Conservation (phyloP, 1,140 invertebrate species). For the Dendroctonus valens region DNA sequence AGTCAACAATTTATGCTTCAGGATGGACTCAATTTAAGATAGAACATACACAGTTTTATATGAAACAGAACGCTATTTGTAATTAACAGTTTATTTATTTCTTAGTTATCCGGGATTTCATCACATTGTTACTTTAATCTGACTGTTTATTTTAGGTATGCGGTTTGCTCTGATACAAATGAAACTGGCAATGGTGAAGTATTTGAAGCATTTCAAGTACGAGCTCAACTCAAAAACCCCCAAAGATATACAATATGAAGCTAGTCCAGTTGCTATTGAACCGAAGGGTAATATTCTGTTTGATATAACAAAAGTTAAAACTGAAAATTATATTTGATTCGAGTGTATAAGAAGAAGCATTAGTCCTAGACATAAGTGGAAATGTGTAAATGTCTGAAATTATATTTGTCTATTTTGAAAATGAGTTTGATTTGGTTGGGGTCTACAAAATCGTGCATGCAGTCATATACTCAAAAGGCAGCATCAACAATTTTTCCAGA, state of each 20-base stretch:
- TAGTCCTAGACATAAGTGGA: too few species aligned
- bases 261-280: neutral
- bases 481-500: too few species aligned
- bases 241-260: conserved; percentile 3
- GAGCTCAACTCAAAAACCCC: conserved; percentile 8
- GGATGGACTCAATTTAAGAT: neutral
- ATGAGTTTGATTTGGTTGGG: too few species aligned
- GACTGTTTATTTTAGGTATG: conserved; percentile 7
- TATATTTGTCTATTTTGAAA: too few species aligned
- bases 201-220: conserved; percentile 17
- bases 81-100: too few species aligned
- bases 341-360: too few species aligned
- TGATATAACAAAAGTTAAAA: neutral
- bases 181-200: conserved; percentile 12
- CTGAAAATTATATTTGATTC: neutral
- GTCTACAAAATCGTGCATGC: too few species aligned
- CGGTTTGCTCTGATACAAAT: conserved; percentile 15
- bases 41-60: neutral
- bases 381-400: too few species aligned
- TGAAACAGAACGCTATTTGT: too few species aligned
- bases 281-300: conserved; percentile 7
- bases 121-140: neutral
- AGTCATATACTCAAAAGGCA: too few species aligned
- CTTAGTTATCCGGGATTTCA: neutral
- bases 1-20: too few species aligned